Evolutionary conservation across 2,113 vertebrate species (phyloP), one percentile per base, ranked within the genome.

Genomic region (Myocastor coypus): DNA sequence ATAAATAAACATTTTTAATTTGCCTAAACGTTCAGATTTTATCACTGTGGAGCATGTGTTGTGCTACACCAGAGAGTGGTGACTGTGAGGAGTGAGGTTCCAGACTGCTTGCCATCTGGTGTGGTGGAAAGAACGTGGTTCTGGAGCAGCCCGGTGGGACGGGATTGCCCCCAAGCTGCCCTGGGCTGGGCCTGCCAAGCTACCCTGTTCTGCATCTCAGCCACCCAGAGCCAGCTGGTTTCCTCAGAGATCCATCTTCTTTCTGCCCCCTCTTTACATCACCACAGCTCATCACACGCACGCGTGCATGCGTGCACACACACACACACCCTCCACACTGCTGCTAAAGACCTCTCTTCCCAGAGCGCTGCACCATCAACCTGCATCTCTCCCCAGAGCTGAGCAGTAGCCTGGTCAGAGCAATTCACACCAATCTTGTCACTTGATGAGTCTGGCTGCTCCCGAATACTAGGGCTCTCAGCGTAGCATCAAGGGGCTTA

Each of bases 1-100:
- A 97, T 97, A 98, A 97, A 97, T 97, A 97, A 98, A 98, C 97
- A 96, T 92, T 97, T 96, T 97, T 92, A 94, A 96, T 96, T 97
- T 94, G 97, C 96, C 95, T 80, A 59, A 94, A 80, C 8, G 64
- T 80, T 96, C 92, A 64, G 92, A 90, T 95, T 95, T 87, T 92
- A 78, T 95, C 71, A 9, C 92, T 24, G 81, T 22, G 34, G 83
- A 94, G 85, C 97, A 93, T 95, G 93, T 95, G 96, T 97, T 95
- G 95, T 93, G 90, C 86, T 95, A 92, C 78, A 77, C 89, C 59
- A 30, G 84, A 40, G 40, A 95, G 89, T 34, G 96, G 90, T 1
- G 93, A 68, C 94, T 92, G 94, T 86, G 92, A 82, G 78, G 92
- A 87, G 78, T 0, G 69, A 93, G 92, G 94, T 32, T 92, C 55